These are phyloP conservation scores for Magallana ariakensis DNA, from an alignment of 1,140 invertebrate genomes.

Conservation along the genomic window DNA sequence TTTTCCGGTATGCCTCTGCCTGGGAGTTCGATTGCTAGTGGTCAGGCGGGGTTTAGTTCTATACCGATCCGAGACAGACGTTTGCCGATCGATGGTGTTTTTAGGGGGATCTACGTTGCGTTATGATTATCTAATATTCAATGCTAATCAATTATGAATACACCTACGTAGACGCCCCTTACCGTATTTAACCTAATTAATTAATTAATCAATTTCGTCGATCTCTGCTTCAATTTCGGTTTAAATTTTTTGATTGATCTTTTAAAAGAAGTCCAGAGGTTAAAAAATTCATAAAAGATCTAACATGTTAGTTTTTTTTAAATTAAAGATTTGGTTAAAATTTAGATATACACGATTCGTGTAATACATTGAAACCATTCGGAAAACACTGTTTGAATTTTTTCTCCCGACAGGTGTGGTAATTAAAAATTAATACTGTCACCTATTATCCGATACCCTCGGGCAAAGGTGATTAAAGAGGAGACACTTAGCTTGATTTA, in stretches of 20 bases:
- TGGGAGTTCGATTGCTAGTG: conserved; percentile 5
- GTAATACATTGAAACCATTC: background rate
- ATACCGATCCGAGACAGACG: background rate
- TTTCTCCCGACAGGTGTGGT: background rate
- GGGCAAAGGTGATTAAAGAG: background rate
- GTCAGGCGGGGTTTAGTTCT: background rate
- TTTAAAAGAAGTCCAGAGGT: too few relatives aligned
- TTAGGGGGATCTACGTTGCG: background rate
- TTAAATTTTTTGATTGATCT: too few relatives aligned
- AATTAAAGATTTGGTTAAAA: too few relatives aligned
- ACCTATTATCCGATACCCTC: background rate
- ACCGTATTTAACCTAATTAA: background rate
- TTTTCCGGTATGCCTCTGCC: conserved; percentile 9
- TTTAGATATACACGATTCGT: too few relatives aligned
- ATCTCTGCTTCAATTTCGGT: too few relatives aligned
- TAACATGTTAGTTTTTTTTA: too few relatives aligned
- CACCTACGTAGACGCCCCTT: background rate
- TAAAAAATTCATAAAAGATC: too few relatives aligned
- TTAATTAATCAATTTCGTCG: too few relatives aligned
- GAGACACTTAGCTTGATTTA: background rate
- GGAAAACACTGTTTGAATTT: background rate
- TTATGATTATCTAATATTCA: conserved; percentile 24
- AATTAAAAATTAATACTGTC: conserved; percentile 23
- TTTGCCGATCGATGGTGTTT: background rate
- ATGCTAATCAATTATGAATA: conserved; percentile 10